Conservation (phyloP, 1,140 invertebrate genomes). For the Drosophila neocordata region DNA sequence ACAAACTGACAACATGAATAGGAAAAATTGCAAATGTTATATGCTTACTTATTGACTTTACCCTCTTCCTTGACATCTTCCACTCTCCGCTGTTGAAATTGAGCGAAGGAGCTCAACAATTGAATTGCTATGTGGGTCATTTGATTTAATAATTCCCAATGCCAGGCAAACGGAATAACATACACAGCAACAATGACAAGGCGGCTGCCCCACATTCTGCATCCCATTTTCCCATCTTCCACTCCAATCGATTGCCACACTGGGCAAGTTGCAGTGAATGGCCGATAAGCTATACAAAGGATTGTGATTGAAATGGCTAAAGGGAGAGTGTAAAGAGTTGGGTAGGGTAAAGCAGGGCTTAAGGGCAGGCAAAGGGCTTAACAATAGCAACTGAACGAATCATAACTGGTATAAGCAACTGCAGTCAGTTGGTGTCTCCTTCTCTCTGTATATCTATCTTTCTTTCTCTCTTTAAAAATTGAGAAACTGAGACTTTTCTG, state of each 20-base stretch:
- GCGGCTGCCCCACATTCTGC: no score
- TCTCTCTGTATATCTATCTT: background rate
- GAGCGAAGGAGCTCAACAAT: conserved; percentile 51
- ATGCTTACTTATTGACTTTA: background rate
- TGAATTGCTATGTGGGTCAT: conserved; percentile 74
- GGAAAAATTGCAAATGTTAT: conserved; percentile 50
- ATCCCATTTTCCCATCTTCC: background rate
- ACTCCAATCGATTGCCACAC: background rate
- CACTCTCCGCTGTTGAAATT: conserved; percentile 56
- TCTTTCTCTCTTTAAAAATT: background rate
- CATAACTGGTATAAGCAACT: conserved; percentile 30
- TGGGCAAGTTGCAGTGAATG: conserved; percentile 53
- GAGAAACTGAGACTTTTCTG: background rate
- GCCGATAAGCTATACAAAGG: conserved; percentile 62
- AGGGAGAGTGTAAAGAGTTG: background rate
- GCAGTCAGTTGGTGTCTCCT: background rate
- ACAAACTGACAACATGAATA: conserved; percentile 14
- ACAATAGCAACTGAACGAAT: conserved; percentile 32
- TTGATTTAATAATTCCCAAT: conserved; percentile 73
- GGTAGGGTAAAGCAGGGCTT: conserved; percentile 29
- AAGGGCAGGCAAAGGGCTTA: conserved; percentile 35
- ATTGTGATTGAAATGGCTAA: conserved; percentile 5
- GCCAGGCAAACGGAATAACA: conserved; percentile 21
- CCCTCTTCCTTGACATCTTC: background rate
- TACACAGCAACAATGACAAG: conserved; percentile 11